Evolutionary conservation across 2,888 invertebrate genomes (phyloP).

Genomic region (Lasioglossum oenotherae): DNA sequence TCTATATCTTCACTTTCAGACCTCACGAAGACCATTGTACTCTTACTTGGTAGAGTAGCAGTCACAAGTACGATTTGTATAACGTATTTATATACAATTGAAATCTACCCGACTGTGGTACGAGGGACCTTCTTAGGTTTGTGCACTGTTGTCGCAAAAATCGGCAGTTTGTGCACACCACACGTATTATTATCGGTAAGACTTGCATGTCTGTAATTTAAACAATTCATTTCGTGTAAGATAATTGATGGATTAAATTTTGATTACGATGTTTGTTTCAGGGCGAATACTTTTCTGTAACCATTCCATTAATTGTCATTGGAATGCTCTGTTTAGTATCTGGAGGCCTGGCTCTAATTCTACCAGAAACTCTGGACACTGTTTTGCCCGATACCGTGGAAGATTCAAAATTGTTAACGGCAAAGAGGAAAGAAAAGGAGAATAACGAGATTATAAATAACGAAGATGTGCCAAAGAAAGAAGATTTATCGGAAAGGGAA

Average conservation of each 20-base stretch:
- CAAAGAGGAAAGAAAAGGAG: conserved; percentile 19
- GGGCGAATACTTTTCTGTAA: conserved; percentile 68
- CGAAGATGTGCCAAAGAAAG: conserved; percentile 50
- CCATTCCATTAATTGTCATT: conserved; percentile 67
- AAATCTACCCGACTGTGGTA: conserved; percentile 83
- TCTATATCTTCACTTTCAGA: conserved; percentile 61
- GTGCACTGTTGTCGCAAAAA: conserved; percentile 84
- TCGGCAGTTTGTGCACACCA: conserved; percentile 85
- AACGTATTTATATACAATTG: conserved; percentile 82
- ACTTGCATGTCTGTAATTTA: conserved; percentile 14
- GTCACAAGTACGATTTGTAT: conserved; percentile 84
- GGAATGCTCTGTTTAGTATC: conserved; percentile 74
- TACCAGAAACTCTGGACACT: conserved; percentile 76
- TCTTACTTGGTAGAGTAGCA: conserved; percentile 83
- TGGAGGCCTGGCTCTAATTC: conserved; percentile 68
- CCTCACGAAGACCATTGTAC: conserved; percentile 70
- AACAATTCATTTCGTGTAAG: not conserved
- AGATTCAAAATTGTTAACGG: conserved; percentile 61
- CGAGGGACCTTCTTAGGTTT: conserved; percentile 83
- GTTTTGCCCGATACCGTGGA: conserved; percentile 75
- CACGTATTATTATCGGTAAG: conserved; percentile 80
- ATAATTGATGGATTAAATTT: not conserved
- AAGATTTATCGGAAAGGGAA: conserved; percentile 69
- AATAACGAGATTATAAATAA: conserved; percentile 48
- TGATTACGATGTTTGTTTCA: conserved; percentile 47